phyloP scores from a whole-genome alignment of 2,888 invertebrate genomes.

The Ecdyonurus torrentis region DNA sequence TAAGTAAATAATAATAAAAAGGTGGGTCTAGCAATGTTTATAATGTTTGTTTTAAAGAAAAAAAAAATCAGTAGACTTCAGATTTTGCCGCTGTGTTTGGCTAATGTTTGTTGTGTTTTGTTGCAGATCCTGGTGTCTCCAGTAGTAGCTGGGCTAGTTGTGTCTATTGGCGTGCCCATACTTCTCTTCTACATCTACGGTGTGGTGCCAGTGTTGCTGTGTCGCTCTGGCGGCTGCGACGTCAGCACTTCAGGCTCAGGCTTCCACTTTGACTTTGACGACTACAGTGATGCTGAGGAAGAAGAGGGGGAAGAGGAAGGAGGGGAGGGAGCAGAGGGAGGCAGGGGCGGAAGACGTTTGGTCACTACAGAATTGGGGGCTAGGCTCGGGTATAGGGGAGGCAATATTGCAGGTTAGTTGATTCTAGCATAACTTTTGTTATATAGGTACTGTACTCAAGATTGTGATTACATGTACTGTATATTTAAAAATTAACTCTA shows the following conservation, averaged over 20 bases:
- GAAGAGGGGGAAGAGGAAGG: slow-evolving; percentile 2
- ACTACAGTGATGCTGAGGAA: slow-evolving; percentile 17
- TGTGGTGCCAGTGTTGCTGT: slow-evolving; percentile 74
- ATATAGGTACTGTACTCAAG: no score
- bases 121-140: slow-evolving; percentile 31
- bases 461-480: no score
- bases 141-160: slow-evolving; percentile 37
- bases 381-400: slow-evolving; percentile 1
- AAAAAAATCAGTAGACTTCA: no score
- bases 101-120: no score
- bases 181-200: slow-evolving; percentile 80
- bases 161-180: slow-evolving; percentile 72
- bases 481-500: no score
- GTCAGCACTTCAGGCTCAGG: slow-evolving; percentile 43
- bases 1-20: no score
- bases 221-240: slow-evolving; percentile 71
- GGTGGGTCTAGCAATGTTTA: no score
- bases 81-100: no score
- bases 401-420: background rate
- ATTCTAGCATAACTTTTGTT: no score
- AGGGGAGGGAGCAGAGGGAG: background rate
- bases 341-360: background rate
- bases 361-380: background rate
- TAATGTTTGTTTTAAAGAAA: no score
- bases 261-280: slow-evolving; percentile 39